A percentile compares a stretch with the other conserved stretches of the same genome.
Conservation (phyloP, 2,113 vertebrate species). For the Hoplias malabaricus region DNA sequence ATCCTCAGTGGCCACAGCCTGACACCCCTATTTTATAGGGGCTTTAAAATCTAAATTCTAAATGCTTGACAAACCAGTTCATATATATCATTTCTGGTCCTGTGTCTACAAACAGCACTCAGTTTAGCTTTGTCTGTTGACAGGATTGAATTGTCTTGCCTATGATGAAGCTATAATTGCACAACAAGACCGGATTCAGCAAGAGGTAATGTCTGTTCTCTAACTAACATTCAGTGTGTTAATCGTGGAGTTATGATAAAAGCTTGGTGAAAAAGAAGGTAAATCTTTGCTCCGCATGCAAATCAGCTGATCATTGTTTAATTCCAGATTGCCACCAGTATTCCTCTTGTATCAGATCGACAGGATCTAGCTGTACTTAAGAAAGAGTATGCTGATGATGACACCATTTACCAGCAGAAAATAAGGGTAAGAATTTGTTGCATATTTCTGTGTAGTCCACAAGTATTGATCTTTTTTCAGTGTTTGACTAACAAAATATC, state of each 20-base stretch:
- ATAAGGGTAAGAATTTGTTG: conserved; percentile 85
- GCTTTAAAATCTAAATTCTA: too few species aligned
- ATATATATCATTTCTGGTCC: neutral
- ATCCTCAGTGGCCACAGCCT: too few species aligned
- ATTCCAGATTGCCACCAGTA: conserved; percentile 86
- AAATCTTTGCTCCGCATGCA: too few species aligned
- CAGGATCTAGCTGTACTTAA: conserved; percentile 84
- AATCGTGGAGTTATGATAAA: neutral
- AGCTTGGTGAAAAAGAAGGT: too few species aligned
- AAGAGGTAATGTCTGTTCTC: conserved; percentile 77
- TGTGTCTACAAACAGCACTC: neutral
- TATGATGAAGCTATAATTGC: conserved; percentile 94
- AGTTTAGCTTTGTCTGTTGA: neutral
- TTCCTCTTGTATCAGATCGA: conserved; percentile 86
- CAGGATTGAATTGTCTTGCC: conserved; percentile 88
- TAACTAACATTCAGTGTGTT: neutral
- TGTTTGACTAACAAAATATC: neutral
- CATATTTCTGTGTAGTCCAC: too few species aligned
- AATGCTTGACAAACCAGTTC: too few species aligned
- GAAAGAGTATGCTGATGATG: conserved; percentile 86
- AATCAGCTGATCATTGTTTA: neutral
- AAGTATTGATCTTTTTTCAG: neutral
- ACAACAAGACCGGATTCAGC: conserved; percentile 91
- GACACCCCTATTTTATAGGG: too few species aligned
- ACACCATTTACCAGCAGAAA: conserved; percentile 89